A percentile compares a stretch with the other conserved stretches of the same genome.
Evolutionary conservation across 2,113 vertebrate species (phyloP).

Genomic region (Cyprinodon tularosa): DNA sequence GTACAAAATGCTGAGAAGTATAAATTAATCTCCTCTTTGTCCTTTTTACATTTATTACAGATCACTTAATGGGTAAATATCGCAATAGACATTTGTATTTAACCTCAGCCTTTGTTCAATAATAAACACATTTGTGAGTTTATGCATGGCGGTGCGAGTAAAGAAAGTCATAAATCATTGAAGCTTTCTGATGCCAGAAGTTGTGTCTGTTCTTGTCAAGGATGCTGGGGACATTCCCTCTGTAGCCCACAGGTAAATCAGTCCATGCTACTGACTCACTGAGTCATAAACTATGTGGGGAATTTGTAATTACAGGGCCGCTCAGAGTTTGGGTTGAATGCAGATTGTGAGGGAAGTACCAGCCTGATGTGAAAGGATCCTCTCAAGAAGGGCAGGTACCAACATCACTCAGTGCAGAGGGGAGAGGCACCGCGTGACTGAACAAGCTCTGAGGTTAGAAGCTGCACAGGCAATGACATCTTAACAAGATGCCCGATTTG

Average conservation of each 20-base stretch:
- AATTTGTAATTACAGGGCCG: constrained; percentile 73
- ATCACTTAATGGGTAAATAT: background rate
- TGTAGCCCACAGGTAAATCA: constrained; percentile 72
- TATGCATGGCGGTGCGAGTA: constrained; percentile 23
- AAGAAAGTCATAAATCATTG: constrained; percentile 59
- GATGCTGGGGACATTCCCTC: constrained; percentile 63
- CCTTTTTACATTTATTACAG: no score
- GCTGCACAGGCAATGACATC: constrained; percentile 67
- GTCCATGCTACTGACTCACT: constrained; percentile 72
- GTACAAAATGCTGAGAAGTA: no score
- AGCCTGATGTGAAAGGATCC: constrained; percentile 44
- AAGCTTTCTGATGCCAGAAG: constrained; percentile 47
- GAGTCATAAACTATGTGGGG: constrained; percentile 67
- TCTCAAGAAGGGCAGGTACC: constrained; percentile 63
- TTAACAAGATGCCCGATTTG: constrained; percentile 77
- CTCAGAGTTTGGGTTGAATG: constrained; percentile 51
- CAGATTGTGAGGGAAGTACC: constrained; percentile 40
- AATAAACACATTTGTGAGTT: constrained; percentile 38
- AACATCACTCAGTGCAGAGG: constrained; percentile 36
- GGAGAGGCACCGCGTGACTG: constrained; percentile 55
- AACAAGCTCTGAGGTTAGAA: constrained; percentile 68
- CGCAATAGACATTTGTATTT: constrained; percentile 2
- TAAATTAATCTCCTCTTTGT: no score
- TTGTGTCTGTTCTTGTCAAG: constrained; percentile 70
- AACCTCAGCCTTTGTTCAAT: constrained; percentile 21